Conservation (phyloP, 2,113 vertebrate species). For the Thamnaconus septentrionalis region DNA sequence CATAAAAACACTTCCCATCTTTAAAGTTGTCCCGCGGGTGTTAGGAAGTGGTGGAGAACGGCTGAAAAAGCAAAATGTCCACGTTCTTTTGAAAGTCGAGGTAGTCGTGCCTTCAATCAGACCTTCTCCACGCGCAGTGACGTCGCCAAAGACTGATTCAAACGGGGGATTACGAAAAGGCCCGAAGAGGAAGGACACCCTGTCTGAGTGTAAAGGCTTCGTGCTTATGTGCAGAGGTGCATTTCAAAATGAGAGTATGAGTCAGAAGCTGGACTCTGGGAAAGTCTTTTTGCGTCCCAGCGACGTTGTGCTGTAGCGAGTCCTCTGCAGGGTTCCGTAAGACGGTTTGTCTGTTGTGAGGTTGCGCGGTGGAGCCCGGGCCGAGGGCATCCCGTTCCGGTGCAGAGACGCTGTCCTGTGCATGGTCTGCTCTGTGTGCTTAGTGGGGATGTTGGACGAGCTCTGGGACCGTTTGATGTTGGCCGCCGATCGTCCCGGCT, state of each 20-base stretch:
- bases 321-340: conserved; percentile 70
- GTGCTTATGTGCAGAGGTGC: conserved; percentile 12
- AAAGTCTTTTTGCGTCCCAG: conserved; percentile 77
- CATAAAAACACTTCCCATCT: too few relatives aligned
- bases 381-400: conserved; percentile 59
- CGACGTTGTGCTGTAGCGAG: conserved; percentile 75
- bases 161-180: not conserved
- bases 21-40: too few relatives aligned
- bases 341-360: conserved; percentile 55
- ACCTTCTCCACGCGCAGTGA: too few relatives aligned
- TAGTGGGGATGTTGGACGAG: conserved; percentile 81
- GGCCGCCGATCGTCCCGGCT: conserved; percentile 36
- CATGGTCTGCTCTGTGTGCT: conserved; percentile 56
- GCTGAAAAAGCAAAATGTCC: too few relatives aligned
- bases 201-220: conserved; percentile 28
- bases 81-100: too few relatives aligned
- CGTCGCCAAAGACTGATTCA: too few relatives aligned
- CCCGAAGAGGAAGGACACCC: not conserved
- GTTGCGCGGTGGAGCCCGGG: conserved; percentile 32
- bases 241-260: not conserved
- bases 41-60: too few relatives aligned
- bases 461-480: conserved; percentile 83
- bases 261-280: conserved; percentile 91
- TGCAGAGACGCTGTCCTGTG: conserved; percentile 75
- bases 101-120: too few relatives aligned